These are phyloP conservation scores for Myotis pilosus DNA, from an alignment of 2,797 vertebrate genomes.

Conservation along the genomic window DNA sequence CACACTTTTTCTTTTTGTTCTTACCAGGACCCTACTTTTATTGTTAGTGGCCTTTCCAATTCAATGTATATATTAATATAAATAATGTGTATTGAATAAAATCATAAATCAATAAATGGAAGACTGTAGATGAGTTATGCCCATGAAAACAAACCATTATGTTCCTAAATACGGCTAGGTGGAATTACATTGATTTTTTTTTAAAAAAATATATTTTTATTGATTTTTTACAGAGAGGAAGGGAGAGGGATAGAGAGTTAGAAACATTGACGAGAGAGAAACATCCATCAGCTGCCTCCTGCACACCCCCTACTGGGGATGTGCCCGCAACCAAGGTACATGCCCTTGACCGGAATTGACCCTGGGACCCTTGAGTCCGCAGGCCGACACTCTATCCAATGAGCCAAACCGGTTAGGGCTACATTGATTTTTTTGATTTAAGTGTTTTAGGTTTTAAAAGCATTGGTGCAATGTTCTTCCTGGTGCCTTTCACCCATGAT, in stretches of 20 bases:
- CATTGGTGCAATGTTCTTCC: not conserved
- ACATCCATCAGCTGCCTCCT: no score
- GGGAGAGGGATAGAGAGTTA: no score
- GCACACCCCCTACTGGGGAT: no score
- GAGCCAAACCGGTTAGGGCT: no score
- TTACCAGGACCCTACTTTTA: not conserved
- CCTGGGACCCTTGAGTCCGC: no score
- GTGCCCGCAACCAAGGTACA: no score
- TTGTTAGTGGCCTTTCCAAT: not conserved
- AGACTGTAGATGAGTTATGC: not conserved
- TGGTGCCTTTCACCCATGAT: not conserved
- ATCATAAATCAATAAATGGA: not conserved
- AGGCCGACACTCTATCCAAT: no score
- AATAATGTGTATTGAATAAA: not conserved
- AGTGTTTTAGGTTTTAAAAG: not conserved
- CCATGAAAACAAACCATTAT: not conserved
- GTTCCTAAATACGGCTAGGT: not conserved
- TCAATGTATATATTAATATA: not conserved
- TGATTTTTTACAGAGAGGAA: no score
- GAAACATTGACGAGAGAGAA: no score
- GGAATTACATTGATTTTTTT: not conserved
- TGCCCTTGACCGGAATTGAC: no score
- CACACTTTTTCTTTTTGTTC: not conserved
- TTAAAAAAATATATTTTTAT: no score
- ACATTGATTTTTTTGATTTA: not conserved